Conservation (phyloP, 2,797 vertebrate genomes). For the Coranthus polyacanthus region DNA sequence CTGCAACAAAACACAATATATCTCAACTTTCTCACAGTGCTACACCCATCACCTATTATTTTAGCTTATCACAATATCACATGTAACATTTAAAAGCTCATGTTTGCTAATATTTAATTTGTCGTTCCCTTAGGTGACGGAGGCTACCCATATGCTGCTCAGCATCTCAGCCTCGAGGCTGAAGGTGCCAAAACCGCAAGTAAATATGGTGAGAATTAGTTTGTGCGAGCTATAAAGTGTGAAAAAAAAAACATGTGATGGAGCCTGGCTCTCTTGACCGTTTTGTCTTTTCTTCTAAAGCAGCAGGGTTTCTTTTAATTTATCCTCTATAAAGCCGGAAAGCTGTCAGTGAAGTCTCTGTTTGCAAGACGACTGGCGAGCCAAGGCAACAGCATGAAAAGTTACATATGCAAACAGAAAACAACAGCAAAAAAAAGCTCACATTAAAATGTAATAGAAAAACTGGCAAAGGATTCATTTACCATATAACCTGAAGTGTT, state of each 20-base stretch:
- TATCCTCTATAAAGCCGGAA: not conserved
- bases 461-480: not conserved
- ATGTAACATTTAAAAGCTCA: not conserved
- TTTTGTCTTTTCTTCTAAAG: conserved; percentile 14
- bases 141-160: conserved; percentile 76
- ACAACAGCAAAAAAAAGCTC: not conserved
- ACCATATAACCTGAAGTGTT: too few species aligned
- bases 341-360: too few species aligned
- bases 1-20: too few species aligned
- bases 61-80: not conserved
- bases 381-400: too few species aligned
- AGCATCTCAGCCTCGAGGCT: conserved; percentile 74
- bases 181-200: conserved; percentile 74
- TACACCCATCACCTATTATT: not conserved
- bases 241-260: not conserved
- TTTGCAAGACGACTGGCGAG: too few species aligned
- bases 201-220: conserved; percentile 80
- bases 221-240: conserved; percentile 4
- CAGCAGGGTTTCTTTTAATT: not conserved
- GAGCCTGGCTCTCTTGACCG: not conserved
- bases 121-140: conserved; percentile 67
- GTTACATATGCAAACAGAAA: not conserved
- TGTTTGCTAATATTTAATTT: not conserved
- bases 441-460: too few species aligned
- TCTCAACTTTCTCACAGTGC: not conserved